Evolutionary conservation across 92 coral and sea anemone genomes (phyloP).

Genomic region (Actinernus sp.): DNA sequence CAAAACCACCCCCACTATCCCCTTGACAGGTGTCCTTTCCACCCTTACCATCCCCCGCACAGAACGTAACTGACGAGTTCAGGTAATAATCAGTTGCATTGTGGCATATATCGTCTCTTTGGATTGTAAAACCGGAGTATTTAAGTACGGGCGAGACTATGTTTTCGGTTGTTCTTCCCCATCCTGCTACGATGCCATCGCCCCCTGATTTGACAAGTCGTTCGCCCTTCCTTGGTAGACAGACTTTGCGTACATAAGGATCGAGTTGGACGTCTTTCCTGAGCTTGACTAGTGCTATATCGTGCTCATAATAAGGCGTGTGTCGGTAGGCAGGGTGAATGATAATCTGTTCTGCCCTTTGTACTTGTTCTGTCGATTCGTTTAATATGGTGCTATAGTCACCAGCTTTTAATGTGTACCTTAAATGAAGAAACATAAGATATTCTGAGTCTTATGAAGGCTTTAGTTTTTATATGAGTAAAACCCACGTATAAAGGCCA

Average conservation of each 20-base stretch:
- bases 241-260: slow-evolving; percentile 42
- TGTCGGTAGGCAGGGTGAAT: slow-evolving; percentile 5
- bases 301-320: neutral
- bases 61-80: slow-evolving; percentile 6
- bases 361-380: slow-evolving; percentile 20
- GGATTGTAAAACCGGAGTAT: slow-evolving; percentile 44
- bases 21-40: slow-evolving; percentile 75
- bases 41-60: slow-evolving; percentile 85
- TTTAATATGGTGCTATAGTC: too few relatives aligned
- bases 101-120: slow-evolving; percentile 16
- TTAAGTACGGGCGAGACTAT: slow-evolving; percentile 26
- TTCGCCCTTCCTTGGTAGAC: slow-evolving; percentile 50
- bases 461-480: too few relatives aligned
- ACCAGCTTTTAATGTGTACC: too few relatives aligned
- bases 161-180: slow-evolving; percentile 51
- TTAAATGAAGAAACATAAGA: too few relatives aligned
- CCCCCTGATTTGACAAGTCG: slow-evolving; percentile 16
- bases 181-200: slow-evolving; percentile 57
- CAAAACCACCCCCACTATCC: slow-evolving; percentile 79
- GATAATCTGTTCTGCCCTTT: slow-evolving; percentile 1
- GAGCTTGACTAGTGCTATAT: slow-evolving; percentile 67
- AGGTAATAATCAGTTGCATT: neutral
- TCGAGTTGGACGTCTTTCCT: slow-evolving; percentile 11
- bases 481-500: too few relatives aligned
- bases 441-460: too few relatives aligned